Conservation (phyloP, 2,888 invertebrate genomes). For the Chydorus sphaericus region DNA sequence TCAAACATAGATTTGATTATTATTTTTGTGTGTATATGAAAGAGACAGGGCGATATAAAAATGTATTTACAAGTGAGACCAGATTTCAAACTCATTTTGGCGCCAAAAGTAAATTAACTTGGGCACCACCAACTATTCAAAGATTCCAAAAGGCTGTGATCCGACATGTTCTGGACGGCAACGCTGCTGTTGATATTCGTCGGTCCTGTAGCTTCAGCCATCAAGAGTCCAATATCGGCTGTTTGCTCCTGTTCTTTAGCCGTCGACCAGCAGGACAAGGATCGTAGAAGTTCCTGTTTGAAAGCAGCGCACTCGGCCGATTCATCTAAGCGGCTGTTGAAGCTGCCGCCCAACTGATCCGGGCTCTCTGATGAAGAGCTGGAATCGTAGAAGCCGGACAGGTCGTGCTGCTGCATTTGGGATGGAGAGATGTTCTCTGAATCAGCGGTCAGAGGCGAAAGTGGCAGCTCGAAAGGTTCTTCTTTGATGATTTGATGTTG, state of each 20-base stretch:
- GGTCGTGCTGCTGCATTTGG: background rate
- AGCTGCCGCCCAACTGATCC: background rate
- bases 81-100: no score
- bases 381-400: conserved; percentile 6
- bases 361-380: conserved; percentile 5
- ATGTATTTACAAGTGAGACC: no score
- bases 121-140: conserved; percentile 8
- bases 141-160: background rate
- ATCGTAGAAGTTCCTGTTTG: conserved; percentile 2
- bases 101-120: no score
- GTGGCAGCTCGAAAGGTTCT: background rate
- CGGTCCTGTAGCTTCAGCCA: background rate
- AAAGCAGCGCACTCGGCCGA: background rate
- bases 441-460: background rate
- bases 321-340: background rate
- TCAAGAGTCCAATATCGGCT: background rate
- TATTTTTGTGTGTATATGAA: no score
- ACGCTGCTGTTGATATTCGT: background rate
- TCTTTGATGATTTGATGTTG: background rate
- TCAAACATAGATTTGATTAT: no score
- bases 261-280: background rate
- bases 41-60: no score
- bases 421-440: conserved; percentile 5
- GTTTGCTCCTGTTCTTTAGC: background rate
- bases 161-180: conserved; percentile 1